Conservation (phyloP, 2,888 invertebrate genomes). For the Kuschelorhynchus macadamiae region DNA sequence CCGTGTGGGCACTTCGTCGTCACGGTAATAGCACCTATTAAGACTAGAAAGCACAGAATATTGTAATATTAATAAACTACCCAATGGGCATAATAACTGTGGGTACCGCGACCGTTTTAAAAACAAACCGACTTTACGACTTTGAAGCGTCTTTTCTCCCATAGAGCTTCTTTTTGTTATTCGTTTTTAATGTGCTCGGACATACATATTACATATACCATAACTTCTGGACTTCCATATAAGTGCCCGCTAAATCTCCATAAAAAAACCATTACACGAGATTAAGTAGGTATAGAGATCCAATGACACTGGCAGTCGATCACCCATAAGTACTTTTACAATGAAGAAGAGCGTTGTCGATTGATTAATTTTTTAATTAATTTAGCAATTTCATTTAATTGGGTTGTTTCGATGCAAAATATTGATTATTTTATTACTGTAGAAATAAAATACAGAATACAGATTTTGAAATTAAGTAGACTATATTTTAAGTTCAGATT, state of each 20-base stretch:
- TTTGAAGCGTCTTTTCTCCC: slow-evolving; percentile 28
- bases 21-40: slow-evolving; percentile 12
- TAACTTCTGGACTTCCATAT: slow-evolving; percentile 42
- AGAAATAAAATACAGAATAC: too few species aligned
- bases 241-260: slow-evolving; percentile 41
- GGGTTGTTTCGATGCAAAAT: too few species aligned
- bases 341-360: slow-evolving; percentile 12
- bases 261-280: slow-evolving; percentile 41
- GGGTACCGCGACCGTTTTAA: slow-evolving; percentile 5
- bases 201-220: slow-evolving; percentile 43
- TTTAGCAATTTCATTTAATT: not conserved
- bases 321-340: slow-evolving; percentile 11
- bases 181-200: slow-evolving; percentile 37
- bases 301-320: slow-evolving; percentile 20
- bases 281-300: slow-evolving; percentile 32
- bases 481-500: too few species aligned
- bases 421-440: too few species aligned
- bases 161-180: slow-evolving; percentile 34
- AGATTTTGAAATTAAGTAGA: too few species aligned
- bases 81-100: slow-evolving; percentile 15
- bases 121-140: slow-evolving; percentile 32
- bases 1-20: slow-evolving; percentile 7
- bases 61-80: slow-evolving; percentile 12
- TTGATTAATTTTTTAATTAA: slow-evolving; percentile 28
- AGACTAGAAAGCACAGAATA: slow-evolving; percentile 11